phyloP scores from a whole-genome alignment of 2,888 invertebrate species.

The Byasa hedistus region DNA sequence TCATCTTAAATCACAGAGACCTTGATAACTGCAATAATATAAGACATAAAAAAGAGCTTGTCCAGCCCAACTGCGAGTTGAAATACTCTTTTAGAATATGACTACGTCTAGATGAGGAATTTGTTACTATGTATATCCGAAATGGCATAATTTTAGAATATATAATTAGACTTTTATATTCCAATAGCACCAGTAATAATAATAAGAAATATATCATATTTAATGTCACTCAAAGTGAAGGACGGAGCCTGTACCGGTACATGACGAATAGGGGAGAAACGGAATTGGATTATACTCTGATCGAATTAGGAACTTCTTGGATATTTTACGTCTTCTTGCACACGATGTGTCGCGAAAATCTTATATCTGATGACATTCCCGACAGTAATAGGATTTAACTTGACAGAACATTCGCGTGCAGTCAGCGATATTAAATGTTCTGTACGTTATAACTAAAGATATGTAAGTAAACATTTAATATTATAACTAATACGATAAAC shows the following conservation, averaged over 20 bases:
- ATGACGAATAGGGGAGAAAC: slow-evolving; percentile 39
- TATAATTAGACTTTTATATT: too few relatives aligned
- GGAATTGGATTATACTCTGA: slow-evolving; percentile 68
- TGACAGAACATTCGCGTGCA: slow-evolving; percentile 22
- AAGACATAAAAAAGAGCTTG: too few relatives aligned
- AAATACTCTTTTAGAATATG: too few relatives aligned
- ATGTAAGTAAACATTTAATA: too few relatives aligned
- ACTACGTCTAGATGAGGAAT: too few relatives aligned
- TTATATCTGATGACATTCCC: slow-evolving; percentile 45
- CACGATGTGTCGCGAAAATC: slow-evolving; percentile 44
- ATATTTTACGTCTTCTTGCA: slow-evolving; percentile 58
- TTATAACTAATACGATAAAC: too few relatives aligned
- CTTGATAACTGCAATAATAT: too few relatives aligned
- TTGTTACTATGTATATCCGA: too few relatives aligned
- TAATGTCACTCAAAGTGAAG: neutral
- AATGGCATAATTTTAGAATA: too few relatives aligned
- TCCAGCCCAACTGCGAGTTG: too few relatives aligned
- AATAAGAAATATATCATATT: neutral
- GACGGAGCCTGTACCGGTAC: neutral
- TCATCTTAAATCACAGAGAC: too few relatives aligned
- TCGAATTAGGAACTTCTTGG: slow-evolving; percentile 67
- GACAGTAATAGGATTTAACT: slow-evolving; percentile 36
- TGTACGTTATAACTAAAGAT: neutral
- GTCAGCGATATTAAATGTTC: slow-evolving; percentile 19
- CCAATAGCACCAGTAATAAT: neutral